These are phyloP conservation scores for Pemphigus obesinymphae DNA, from an alignment of 1,140 invertebrate genomes.

Conservation along the genomic window DNA sequence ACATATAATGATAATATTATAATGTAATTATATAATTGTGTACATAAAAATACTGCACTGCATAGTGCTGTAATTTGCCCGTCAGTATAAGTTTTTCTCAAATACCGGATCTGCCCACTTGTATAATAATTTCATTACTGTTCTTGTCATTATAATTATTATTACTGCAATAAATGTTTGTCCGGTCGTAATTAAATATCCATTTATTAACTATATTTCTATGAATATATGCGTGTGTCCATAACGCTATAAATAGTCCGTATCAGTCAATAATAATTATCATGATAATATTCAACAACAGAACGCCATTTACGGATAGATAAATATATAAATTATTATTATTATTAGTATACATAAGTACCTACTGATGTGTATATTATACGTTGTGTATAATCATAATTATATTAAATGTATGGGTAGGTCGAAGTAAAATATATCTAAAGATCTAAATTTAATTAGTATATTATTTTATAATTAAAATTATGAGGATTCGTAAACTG, in stretches of 20 bases:
- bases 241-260: neutral
- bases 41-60: neutral
- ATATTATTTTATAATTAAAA: neutral
- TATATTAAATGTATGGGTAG: neutral
- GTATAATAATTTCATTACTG: neutral
- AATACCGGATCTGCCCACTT: conserved; percentile 20
- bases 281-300: conserved; percentile 3
- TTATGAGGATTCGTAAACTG: neutral
- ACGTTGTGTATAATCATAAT: neutral
- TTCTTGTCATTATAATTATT: neutral
- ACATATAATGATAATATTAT: too few relatives aligned
- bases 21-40: neutral
- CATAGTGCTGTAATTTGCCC: neutral
- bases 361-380: neutral
- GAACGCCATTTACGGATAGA: neutral
- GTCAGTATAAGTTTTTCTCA: neutral
- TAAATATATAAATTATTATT: neutral
- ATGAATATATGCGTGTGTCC: neutral
- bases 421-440: neutral
- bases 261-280: neutral
- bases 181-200: neutral
- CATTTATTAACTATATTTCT: neutral
- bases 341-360: too few relatives aligned
- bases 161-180: neutral
- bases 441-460: neutral